Evolutionary conservation across 2,888 invertebrate species (phyloP), one percentile per base, ranked within the genome.

Genomic region (Cremastobaeus sp.): DNA sequence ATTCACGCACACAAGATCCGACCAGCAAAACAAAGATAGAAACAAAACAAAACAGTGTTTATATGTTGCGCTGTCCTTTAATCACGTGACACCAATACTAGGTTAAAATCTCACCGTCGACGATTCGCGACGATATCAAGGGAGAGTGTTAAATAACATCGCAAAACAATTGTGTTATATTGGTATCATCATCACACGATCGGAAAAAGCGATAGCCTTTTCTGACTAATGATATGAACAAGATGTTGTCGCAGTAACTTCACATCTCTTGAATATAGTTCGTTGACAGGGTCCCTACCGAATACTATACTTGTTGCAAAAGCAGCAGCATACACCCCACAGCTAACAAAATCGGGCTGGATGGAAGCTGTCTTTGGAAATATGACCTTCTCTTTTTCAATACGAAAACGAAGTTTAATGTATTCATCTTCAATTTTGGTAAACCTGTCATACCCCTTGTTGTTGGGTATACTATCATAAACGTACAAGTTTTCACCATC

Each of bases 261-360:
- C 0, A 18, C 11, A 11, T 48, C 12, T 3, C 8, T n/a, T 3
- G 48, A 48, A 34, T 48, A 48, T 9, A 6, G n/a, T 34, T 34
- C 48, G 9, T 14, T n/a, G 6, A 3, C n/a, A 1, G 48, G 48
- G 12, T 48, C 9, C 8, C 28, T 6, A 6, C 34, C 34, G 1
- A 48, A 48, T 8, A 20, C 20, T 18, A 48, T 30, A 18, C 15
- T 48, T 18, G 48, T n/a, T n/a, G n/a, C n/a, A n/a, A n/a, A n/a
- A n/a, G n/a, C n/a, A n/a, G n/a, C n/a, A n/a, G n/a, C n/a, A 12
- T 34, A 48, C 5, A 48, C 32, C 0, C 48, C 48, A 18, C 48
- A 48, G 11, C 48, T 48, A 1, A 1, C 5, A 34, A 4, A n/a
- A 20, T 48, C 48, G 1, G 18, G 34, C 11, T 48, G 48, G 3